These are phyloP conservation scores for Sinocyclocheilus grahami DNA, from an alignment of 2,113 vertebrate genomes.

Conservation along the genomic window DNA sequence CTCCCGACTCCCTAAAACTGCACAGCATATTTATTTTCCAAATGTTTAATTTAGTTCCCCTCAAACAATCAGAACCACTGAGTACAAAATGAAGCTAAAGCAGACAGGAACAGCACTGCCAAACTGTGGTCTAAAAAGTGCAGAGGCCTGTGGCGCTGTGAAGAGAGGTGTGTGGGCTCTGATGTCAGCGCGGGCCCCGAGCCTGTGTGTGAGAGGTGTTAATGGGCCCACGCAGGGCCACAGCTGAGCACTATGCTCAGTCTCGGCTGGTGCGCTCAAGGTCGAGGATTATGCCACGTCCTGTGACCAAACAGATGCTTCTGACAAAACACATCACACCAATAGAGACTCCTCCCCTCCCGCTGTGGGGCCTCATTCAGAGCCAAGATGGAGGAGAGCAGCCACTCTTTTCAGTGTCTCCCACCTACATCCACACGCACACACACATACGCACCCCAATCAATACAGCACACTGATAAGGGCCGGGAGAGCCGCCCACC, in stretches of 20 bases:
- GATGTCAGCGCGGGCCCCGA: slow-evolving; percentile 37
- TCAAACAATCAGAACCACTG: slow-evolving; percentile 14
- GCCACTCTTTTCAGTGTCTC: slow-evolving; percentile 31
- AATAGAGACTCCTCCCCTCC: slow-evolving; percentile 50
- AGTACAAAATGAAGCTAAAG: slow-evolving; percentile 28
- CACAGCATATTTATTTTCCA: not conserved
- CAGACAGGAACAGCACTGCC: slow-evolving; percentile 34
- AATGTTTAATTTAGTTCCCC: not conserved
- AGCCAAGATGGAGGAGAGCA: slow-evolving; percentile 46
- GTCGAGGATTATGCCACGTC: slow-evolving; percentile 59
- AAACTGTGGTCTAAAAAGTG: slow-evolving; percentile 45
- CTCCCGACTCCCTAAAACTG: not conserved
- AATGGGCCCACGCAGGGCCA: slow-evolving; percentile 60
- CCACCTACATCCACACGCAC: slow-evolving; percentile 38
- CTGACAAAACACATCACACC: slow-evolving; percentile 62
- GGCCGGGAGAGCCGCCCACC: slow-evolving; percentile 39
- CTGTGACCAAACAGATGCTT: slow-evolving; percentile 61
- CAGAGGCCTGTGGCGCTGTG: slow-evolving; percentile 46
- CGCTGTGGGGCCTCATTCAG: slow-evolving; percentile 49
- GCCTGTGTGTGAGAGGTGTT: slow-evolving; percentile 58
- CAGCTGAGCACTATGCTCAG: slow-evolving; percentile 59
- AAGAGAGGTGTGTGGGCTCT: slow-evolving; percentile 47
- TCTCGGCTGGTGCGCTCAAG: slow-evolving; percentile 43
- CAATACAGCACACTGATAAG: slow-evolving; percentile 55
- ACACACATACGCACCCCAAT: slow-evolving; percentile 47